Percentiles rank a stretch among this genome's conserved stretches.
These are phyloP conservation scores for Nyctibius grandis DNA, from an alignment of 2,797 vertebrate genomes.

Conservation along the genomic window DNA sequence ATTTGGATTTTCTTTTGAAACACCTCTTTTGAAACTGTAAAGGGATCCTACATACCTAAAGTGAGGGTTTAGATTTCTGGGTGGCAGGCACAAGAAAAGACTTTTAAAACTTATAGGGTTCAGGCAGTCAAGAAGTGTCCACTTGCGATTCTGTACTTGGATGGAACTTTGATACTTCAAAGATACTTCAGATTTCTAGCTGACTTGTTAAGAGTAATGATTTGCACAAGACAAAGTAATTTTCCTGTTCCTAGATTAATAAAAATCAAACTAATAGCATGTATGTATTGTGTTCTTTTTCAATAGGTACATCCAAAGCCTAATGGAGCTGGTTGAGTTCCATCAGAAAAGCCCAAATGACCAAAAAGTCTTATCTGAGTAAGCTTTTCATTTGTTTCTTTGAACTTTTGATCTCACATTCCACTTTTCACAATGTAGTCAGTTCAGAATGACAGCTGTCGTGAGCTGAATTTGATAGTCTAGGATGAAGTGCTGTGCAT, in stretches of 20 bases:
- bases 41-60: rapidly evolving
- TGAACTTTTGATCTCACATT: not conserved
- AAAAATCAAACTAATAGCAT: not conserved
- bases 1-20: not conserved
- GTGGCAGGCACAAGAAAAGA: not conserved
- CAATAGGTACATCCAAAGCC: conserved; percentile 92
- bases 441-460: not conserved
- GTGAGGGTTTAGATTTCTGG: not conserved
- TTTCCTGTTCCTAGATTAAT: not conserved
- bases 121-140: not conserved
- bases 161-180: not conserved
- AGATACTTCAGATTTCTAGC: not conserved
- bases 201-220: not conserved
- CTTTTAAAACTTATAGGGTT: not conserved
- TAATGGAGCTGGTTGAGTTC: conserved; percentile 92
- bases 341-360: conserved; percentile 87
- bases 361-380: conserved; percentile 86
- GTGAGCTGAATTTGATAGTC: not conserved
- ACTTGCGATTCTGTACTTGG: not conserved
- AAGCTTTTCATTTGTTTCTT: conserved; percentile 55
- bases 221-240: not conserved
- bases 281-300: not conserved
- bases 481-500: not conserved
- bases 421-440: not conserved
- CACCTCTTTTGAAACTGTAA: not conserved